phyloP scores from a whole-genome alignment of 2,888 invertebrate species.

The Bembecia ichneumoniformis region DNA sequence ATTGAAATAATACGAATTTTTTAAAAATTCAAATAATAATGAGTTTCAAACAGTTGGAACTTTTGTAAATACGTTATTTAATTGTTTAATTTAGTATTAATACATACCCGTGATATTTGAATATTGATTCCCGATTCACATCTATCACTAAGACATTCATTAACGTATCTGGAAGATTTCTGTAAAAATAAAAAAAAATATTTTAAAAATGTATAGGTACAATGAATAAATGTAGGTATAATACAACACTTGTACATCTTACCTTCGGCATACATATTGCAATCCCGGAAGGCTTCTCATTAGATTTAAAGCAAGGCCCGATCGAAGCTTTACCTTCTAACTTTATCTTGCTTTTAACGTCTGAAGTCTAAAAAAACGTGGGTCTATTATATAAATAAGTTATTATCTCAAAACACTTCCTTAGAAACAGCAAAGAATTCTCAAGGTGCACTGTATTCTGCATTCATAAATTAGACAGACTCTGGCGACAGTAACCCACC shows the following conservation, averaged over 20 bases:
- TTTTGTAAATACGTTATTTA: too few species aligned
- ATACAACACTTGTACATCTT: not conserved
- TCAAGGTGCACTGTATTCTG: too few species aligned
- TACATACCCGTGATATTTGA: slow-evolving; percentile 35
- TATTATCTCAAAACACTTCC: too few species aligned
- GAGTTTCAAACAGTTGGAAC: too few species aligned
- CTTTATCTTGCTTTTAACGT: slow-evolving; percentile 18
- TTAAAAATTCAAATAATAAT: too few species aligned
- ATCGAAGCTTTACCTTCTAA: slow-evolving; percentile 41
- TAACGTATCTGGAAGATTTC: not conserved
- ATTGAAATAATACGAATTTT: too few species aligned
- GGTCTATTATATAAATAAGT: too few species aligned
- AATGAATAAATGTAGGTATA: not conserved
- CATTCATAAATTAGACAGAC: too few species aligned
- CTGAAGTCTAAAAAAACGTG: too few species aligned
- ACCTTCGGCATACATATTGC: slow-evolving; percentile 41
- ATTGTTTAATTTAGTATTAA: not conserved
- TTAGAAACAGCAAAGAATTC: too few species aligned
- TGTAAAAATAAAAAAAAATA: not conserved
- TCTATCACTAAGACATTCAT: not conserved
- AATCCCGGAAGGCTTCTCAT: slow-evolving; percentile 41
- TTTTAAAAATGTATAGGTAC: not conserved
- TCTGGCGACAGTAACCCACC: too few species aligned
- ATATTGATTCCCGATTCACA: slow-evolving; percentile 37
- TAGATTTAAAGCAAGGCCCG: slow-evolving; percentile 36